Conservation (phyloP, 2,888 invertebrate genomes). For the Pseudoips prasinana region DNA sequence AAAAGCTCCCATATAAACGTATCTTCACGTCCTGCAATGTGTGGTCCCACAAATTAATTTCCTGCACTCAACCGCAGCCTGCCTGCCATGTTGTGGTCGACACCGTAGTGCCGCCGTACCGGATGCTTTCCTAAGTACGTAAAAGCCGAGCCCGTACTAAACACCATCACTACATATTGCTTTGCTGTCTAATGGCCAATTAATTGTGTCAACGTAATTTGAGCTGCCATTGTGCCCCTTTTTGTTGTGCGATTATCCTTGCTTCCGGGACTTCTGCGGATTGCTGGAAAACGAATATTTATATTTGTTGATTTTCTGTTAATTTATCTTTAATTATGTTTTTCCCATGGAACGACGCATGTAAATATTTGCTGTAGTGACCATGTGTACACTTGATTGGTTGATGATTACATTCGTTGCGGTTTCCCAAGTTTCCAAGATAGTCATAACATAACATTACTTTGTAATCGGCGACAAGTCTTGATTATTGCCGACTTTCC, state of each 20-base stretch:
- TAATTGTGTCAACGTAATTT: slow-evolving; percentile 29
- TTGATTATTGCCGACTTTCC: too few species aligned
- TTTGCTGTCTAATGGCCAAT: slow-evolving; percentile 24
- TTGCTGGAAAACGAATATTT: slow-evolving; percentile 4
- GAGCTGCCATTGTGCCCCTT: slow-evolving; percentile 10
- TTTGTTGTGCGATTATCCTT: slow-evolving; percentile 16
- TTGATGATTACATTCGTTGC: too few species aligned
- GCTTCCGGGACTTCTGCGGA: slow-evolving; percentile 15
- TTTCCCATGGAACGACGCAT: too few species aligned
- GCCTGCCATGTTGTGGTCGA: background rate
- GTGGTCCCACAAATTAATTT: background rate
- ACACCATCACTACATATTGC: slow-evolving; percentile 16
- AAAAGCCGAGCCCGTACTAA: slow-evolving; percentile 20
- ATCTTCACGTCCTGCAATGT: background rate
- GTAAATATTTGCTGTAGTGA: too few species aligned
- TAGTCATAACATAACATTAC: too few species aligned
- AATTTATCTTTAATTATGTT: too few species aligned
- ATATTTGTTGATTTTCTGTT: background rate
- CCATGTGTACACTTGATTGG: too few species aligned
- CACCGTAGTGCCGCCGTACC: background rate
- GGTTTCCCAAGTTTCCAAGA: too few species aligned
- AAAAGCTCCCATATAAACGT: background rate
- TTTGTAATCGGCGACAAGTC: too few species aligned
- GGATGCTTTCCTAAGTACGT: slow-evolving; percentile 9
- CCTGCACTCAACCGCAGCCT: background rate